These are phyloP conservation scores for Lutraria lutraria DNA, from an alignment of 2,888 invertebrate genomes.

Conservation along the genomic window DNA sequence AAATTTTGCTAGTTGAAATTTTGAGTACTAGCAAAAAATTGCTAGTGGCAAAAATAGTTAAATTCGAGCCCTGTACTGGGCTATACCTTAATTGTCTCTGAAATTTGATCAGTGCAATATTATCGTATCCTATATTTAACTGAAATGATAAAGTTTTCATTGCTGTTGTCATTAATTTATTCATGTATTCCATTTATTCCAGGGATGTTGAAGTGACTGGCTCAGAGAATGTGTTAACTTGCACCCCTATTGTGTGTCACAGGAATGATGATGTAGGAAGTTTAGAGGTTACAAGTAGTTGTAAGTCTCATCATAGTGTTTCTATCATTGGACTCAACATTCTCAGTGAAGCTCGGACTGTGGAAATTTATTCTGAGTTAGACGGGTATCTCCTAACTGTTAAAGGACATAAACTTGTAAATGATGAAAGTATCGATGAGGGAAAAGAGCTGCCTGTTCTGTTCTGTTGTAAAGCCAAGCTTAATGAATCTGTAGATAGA, in stretches of 20 bases:
- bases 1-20: no score
- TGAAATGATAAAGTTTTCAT: no score
- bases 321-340: constrained; percentile 56
- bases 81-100: no score
- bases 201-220: neutral
- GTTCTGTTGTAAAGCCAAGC: constrained; percentile 24
- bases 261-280: neutral
- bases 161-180: neutral
- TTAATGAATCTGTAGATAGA: constrained; percentile 43
- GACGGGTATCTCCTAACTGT: constrained; percentile 66
- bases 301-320: constrained; percentile 64
- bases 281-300: constrained; percentile 43
- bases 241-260: neutral
- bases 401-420: constrained; percentile 42
- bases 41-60: no score
- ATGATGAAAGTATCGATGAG: constrained; percentile 20
- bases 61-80: no score
- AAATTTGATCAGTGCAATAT: no score
- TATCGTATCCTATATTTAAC: no score
- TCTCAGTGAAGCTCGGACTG: constrained; percentile 59
- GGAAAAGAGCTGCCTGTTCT: neutral
- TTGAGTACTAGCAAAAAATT: no score
- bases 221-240: neutral
- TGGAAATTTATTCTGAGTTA: constrained; percentile 63
- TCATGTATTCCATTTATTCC: neutral